Percentiles rank a stretch among this genome's conserved stretches.
Conservation (phyloP, 1,140 invertebrate species). For the Drosophila malerkotliana region DNA sequence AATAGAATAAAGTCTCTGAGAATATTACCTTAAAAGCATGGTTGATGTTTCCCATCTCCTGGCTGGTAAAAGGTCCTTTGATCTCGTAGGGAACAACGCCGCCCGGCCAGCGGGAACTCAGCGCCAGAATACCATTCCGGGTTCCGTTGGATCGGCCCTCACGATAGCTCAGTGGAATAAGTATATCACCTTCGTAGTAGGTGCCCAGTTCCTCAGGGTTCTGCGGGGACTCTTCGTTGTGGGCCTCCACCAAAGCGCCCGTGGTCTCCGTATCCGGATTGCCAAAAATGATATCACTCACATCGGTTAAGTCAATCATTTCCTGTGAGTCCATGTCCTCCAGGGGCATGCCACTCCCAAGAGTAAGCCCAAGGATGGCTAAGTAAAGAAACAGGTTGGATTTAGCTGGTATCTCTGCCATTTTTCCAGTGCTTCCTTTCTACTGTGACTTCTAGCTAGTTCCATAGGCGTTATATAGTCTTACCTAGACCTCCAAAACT, state of each 20-base stretch:
- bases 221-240: conserved; percentile 85
- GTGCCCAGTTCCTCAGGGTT: conserved; percentile 91
- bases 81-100: conserved; percentile 90
- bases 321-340: conserved; percentile 60
- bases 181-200: conserved; percentile 89
- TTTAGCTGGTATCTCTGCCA: conserved; percentile 41
- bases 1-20: neutral
- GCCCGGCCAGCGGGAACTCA: conserved; percentile 87
- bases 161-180: conserved; percentile 86
- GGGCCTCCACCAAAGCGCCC: conserved; percentile 88
- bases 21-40: conserved; percentile 85
- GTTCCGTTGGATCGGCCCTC: conserved; percentile 54
- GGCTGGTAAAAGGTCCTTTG: conserved; percentile 86
- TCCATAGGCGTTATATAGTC: conserved; percentile 44
- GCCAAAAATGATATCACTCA: conserved; percentile 85
- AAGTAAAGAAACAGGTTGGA: conserved; percentile 7
- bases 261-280: conserved; percentile 83
- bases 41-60: conserved; percentile 85
- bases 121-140: conserved; percentile 87
- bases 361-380: conserved; percentile 10
- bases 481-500: conserved; percentile 68
- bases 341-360: conserved; percentile 12
- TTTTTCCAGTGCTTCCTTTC: conserved; percentile 32
- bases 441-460: conserved; percentile 6
- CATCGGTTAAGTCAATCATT: conserved; percentile 84